Evolutionary conservation across 2,113 vertebrate genomes (phyloP), one percentile per base, ranked within the genome.

Genomic region (Callorhinus ursinus): DNA sequence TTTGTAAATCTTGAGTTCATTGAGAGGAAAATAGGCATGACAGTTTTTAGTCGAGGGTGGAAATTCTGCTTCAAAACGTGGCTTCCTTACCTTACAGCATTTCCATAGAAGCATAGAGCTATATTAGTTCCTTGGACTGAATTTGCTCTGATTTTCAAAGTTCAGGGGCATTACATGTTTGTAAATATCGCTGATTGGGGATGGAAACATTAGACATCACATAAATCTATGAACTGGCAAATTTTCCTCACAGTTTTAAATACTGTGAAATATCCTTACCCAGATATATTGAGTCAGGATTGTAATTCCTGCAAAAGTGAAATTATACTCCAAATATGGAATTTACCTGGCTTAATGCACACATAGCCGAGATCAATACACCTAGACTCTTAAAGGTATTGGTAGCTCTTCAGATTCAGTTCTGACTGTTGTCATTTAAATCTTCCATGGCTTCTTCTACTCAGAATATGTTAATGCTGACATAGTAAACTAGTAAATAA

Each of bases 221-320:
- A 49, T 33, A 13, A 86, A 39, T 81, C 74, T 39, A 13, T 31
- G 87, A 71, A 33, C 79, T 53, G 72, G 57, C 49, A 93, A 51
- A 57, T 80, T 88, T 79, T 69, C 72, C 12, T 86, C 55, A 59
- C 10, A 67, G 28, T 72, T 92, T 93, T 80, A 82, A 97, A 93
- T 46, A 51, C 57, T 88, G 59, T 65, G 69, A 67, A 85, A n/a
- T 59, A 69, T 26, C 53, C 12, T 69, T 81, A 49, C 24, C 61
- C 3, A 16, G 18, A 21, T 57, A 84, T 49, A 16, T 28, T 31
- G 15, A 88, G 39, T 88, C 14, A 49, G 15, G 74, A 77, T 5
- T 21, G 11, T 39, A 88, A 76, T 83, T 72, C 24, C 39, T 74
- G 22, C 13, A 31, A 79, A 26, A 90, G 31, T 69, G 36, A 82